Evolutionary conservation across 92 coral and sea anemone species (phyloP).

Genomic region (Diadumene lineata): DNA sequence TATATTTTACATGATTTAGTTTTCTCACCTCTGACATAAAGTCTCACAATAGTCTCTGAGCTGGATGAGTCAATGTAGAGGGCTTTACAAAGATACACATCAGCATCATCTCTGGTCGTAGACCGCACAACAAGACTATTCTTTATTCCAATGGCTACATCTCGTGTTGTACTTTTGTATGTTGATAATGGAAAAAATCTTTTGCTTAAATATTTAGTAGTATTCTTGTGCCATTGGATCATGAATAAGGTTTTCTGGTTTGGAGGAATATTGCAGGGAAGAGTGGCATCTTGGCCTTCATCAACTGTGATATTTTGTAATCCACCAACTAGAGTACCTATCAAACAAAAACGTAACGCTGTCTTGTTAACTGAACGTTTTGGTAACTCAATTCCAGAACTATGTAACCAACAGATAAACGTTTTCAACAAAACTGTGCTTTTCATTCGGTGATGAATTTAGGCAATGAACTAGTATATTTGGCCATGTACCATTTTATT

Average conservation of each 20-base stretch:
- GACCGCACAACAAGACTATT: slow-evolving; percentile 11
- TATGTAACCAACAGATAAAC: no score
- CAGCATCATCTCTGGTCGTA: slow-evolving; percentile 20
- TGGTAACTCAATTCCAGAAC: no score
- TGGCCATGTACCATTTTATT: no score
- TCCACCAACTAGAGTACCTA: not conserved
- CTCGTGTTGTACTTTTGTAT: slow-evolving; percentile 15
- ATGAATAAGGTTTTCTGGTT: slow-evolving; percentile 5
- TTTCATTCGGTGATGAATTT: no score
- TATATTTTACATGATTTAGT: not conserved
- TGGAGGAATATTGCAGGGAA: slow-evolving; percentile 53
- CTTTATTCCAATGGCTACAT: slow-evolving; percentile 7
- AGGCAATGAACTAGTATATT: no score
- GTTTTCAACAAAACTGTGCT: no score
- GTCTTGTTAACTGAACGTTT: no score
- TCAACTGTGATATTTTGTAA: slow-evolving; percentile 33
- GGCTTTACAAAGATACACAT: slow-evolving; percentile 20
- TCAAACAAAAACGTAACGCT: not conserved
- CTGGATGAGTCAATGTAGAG: slow-evolving; percentile 6
- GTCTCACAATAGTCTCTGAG: slow-evolving; percentile 1
- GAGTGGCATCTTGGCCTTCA: slow-evolving; percentile 61
- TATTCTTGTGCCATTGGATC: slow-evolving; percentile 53
- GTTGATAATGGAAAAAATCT: not conserved
- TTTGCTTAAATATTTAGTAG: slow-evolving; percentile 22
- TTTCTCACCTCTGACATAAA: slow-evolving; percentile 33